These are phyloP conservation scores for Troides aeacus DNA, from an alignment of 2,888 invertebrate genomes.

Conservation along the genomic window DNA sequence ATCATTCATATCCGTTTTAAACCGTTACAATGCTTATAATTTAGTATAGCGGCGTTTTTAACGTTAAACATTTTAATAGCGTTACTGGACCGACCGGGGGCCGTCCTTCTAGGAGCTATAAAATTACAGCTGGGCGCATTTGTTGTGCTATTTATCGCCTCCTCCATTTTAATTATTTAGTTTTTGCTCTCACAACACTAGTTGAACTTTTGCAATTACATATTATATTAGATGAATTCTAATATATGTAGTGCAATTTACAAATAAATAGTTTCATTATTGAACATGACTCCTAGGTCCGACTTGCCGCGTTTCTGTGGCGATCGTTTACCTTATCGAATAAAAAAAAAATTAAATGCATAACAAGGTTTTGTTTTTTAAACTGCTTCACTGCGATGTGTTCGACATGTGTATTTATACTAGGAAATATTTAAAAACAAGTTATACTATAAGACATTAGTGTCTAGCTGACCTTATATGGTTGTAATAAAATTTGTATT, in stretches of 20 bases:
- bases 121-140: slow-evolving; percentile 23
- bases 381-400: too few relatives aligned
- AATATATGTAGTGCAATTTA: slow-evolving; percentile 9
- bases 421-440: background rate
- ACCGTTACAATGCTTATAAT: background rate
- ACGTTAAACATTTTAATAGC: slow-evolving; percentile 9
- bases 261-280: slow-evolving; percentile 5
- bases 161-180: slow-evolving; percentile 15
- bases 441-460: background rate
- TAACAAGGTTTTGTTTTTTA: background rate
- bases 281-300: background rate
- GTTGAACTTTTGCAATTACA: slow-evolving; percentile 7
- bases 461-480: background rate
- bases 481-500: too few relatives aligned
- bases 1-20: background rate
- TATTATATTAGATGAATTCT: slow-evolving; percentile 5
- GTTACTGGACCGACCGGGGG: slow-evolving; percentile 2
- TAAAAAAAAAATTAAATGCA: background rate
- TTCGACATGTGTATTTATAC: background rate
- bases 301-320: background rate
- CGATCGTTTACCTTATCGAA: background rate
- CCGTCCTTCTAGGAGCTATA: slow-evolving; percentile 19
- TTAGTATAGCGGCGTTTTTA: background rate
- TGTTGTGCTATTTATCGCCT: slow-evolving; percentile 16
- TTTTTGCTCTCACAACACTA: slow-evolving; percentile 12